Evolutionary conservation across 2,797 vertebrate species (phyloP).

Genomic region (Pampus argenteus): DNA sequence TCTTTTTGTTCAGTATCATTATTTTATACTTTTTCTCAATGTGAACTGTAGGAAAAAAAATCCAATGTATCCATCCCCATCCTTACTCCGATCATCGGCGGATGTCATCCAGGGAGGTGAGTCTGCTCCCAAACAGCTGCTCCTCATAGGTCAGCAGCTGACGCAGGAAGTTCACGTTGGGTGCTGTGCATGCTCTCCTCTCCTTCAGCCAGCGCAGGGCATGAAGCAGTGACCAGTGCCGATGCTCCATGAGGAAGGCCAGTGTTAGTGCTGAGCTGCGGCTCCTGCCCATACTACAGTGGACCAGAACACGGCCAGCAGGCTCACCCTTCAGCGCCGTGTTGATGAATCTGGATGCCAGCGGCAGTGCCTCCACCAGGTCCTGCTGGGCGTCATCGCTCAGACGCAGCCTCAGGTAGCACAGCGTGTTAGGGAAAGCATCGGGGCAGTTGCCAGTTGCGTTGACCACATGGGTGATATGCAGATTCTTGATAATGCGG

Average conservation of each 20-base stretch:
- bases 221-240: slow-evolving; percentile 72
- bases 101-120: slow-evolving; percentile 76
- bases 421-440: slow-evolving; percentile 71
- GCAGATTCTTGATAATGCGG: slow-evolving; percentile 77
- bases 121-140: slow-evolving; percentile 75
- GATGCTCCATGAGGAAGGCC: slow-evolving; percentile 80
- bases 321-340: slow-evolving; percentile 60
- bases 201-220: slow-evolving; percentile 79
- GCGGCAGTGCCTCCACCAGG: slow-evolving; percentile 73
- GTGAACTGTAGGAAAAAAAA: slow-evolving; percentile 2
- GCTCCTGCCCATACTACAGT: slow-evolving; percentile 77
- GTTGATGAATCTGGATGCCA: slow-evolving; percentile 74
- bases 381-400: slow-evolving; percentile 78
- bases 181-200: slow-evolving; percentile 72
- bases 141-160: slow-evolving; percentile 78
- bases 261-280: slow-evolving; percentile 78
- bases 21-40: slow-evolving; percentile 14
- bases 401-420: slow-evolving; percentile 71
- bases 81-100: slow-evolving; percentile 58
- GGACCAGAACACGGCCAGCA: slow-evolving; percentile 71
- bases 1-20: slow-evolving; percentile 22
- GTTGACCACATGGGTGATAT: slow-evolving; percentile 81
- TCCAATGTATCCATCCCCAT: neutral
- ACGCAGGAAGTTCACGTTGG: slow-evolving; percentile 77
- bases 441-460: slow-evolving; percentile 73